A percentile compares a stretch with the other conserved stretches of the same genome.
Conservation (phyloP, 2,113 vertebrate genomes). For the Thamnophis sirtalis region DNA sequence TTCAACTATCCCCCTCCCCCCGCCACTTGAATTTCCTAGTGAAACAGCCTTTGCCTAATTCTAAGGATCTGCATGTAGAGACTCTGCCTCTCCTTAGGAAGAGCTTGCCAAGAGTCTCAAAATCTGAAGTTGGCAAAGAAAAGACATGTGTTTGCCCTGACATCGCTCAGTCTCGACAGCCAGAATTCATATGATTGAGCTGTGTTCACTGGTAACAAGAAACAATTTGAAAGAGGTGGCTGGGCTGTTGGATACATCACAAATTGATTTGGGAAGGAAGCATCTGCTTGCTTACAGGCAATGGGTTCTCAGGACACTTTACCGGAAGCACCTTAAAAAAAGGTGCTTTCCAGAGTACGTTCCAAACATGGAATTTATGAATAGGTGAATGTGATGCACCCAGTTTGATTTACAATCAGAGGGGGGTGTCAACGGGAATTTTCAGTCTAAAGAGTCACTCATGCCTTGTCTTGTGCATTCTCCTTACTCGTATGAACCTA, state of each 20-base stretch:
- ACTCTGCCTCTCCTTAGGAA: conserved; percentile 47
- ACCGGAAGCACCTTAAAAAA: background rate
- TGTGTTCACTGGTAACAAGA: conserved; percentile 31
- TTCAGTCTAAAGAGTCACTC: background rate
- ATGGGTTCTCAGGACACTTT: background rate
- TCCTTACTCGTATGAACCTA: conserved; percentile 34
- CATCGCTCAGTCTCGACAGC: conserved; percentile 23
- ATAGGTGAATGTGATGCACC: background rate
- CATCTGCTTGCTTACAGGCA: background rate
- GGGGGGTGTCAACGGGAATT: background rate
- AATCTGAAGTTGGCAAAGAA: conserved; percentile 43
- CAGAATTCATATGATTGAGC: conserved; percentile 43
- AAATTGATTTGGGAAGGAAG: conserved; percentile 34
- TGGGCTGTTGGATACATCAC: conserved; percentile 1
- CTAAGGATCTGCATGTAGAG: background rate
- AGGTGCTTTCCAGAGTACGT: background rate
- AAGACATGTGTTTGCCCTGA: conserved; percentile 14
- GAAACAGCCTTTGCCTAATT: background rate
- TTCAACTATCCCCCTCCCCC: background rate
- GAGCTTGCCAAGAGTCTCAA: conserved; percentile 41
- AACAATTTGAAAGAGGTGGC: conserved; percentile 1
- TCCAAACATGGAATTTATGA: background rate
- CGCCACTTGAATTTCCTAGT: background rate
- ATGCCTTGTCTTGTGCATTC: conserved; percentile 35
- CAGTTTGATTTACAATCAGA: background rate